These are phyloP conservation scores for Serrognathus titanus DNA, from an alignment of 2,888 invertebrate species.

Conservation along the genomic window DNA sequence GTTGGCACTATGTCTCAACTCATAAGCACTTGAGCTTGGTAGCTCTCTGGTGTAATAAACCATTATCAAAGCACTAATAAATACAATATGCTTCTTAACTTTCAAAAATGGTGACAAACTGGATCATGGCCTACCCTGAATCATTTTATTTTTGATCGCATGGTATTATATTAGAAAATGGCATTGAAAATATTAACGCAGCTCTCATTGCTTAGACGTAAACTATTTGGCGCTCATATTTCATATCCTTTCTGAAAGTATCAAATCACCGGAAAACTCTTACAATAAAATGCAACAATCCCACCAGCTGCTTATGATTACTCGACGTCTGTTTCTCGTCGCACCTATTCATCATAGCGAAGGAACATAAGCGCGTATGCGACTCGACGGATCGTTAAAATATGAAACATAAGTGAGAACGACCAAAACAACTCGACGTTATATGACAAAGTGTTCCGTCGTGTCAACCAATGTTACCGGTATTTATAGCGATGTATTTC, in stretches of 20 bases:
- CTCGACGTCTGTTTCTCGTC: constrained; percentile 7
- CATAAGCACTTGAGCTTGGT: too few species aligned
- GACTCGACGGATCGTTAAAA: constrained; percentile 42
- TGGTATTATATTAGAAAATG: too few species aligned
- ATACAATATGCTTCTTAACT: too few species aligned
- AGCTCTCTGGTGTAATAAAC: too few species aligned
- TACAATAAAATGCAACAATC: constrained; percentile 18
- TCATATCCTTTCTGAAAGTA: constrained; percentile 12
- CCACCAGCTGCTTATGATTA: constrained; percentile 23
- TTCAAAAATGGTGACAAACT: too few species aligned
- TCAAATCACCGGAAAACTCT: constrained; percentile 19
- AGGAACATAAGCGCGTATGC: constrained; percentile 9
- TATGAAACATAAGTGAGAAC: constrained; percentile 43
- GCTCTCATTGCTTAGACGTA: too few species aligned
- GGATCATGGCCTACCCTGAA: too few species aligned
- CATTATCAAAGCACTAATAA: too few species aligned
- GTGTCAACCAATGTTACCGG: not conserved
- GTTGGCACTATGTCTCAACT: too few species aligned
- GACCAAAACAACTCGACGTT: constrained; percentile 33
- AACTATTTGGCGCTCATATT: constrained; percentile 3
- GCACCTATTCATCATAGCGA: constrained; percentile 19
- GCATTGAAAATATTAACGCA: too few species aligned
- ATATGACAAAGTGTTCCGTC: constrained; percentile 14
- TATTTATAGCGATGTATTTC: constrained; percentile 24
- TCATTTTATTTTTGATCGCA: too few species aligned